phyloP scores from a whole-genome alignment of 2,797 vertebrate genomes.

The Myotis planiceps region DNA sequence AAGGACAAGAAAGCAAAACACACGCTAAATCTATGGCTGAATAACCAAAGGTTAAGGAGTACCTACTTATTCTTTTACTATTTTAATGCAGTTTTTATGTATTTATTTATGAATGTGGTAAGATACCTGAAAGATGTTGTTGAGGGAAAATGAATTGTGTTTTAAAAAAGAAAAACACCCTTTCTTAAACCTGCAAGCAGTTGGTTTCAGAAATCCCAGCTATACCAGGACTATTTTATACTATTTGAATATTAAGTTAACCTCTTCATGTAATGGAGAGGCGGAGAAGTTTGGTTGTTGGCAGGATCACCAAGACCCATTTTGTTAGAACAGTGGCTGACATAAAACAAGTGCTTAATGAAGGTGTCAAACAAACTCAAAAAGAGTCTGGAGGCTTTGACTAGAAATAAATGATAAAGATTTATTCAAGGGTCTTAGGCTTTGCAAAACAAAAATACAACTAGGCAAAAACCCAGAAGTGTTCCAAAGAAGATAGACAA shows the following conservation, averaged over 20 bases:
- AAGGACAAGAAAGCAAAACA: not conserved
- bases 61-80: not conserved
- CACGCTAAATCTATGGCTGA: not conserved
- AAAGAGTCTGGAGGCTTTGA: no score
- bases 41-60: not conserved
- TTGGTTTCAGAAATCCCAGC: not conserved
- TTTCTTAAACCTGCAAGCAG: not conserved
- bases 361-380: no score
- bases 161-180: not conserved
- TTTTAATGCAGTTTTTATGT: constrained; percentile 9
- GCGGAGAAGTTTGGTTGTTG: not conserved
- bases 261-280: not conserved
- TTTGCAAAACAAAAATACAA: no score
- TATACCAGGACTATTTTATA: not conserved
- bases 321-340: not conserved
- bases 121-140: not conserved
- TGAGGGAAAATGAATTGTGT: not conserved
- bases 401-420: not conserved
- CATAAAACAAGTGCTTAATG: no score
- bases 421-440: no score
- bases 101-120: not conserved
- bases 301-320: not conserved
- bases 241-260: not conserved
- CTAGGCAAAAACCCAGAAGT: no score
- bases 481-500: no score